A percentile compares a stretch with the other conserved stretches of the same genome.
Conservation (phyloP, 2,113 vertebrate genomes). For the Platysteira castanea region DNA sequence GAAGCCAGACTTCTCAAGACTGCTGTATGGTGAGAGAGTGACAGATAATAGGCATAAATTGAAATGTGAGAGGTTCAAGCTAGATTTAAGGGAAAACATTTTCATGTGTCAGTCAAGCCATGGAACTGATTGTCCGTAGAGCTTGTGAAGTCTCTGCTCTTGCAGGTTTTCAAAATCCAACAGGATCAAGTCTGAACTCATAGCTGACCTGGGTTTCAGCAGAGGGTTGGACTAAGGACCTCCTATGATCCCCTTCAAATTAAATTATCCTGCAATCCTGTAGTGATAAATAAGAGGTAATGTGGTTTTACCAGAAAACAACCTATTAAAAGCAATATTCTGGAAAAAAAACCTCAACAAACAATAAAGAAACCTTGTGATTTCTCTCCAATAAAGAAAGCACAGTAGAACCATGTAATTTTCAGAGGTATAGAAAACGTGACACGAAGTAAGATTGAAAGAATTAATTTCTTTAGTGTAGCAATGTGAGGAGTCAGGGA, state of each 20-base stretch:
- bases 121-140: not conserved
- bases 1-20: not conserved
- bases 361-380: not conserved
- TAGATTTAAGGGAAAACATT: not conserved
- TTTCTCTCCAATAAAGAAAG: not conserved
- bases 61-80: not conserved
- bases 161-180: not conserved
- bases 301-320: not conserved
- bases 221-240: not conserved
- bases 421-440: not conserved
- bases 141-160: not conserved
- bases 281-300: not conserved
- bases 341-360: not conserved
- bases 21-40: not conserved
- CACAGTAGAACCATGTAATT: not conserved
- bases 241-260: not conserved
- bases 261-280: not conserved
- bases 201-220: not conserved
- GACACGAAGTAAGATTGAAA: not conserved
- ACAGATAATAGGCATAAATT: not conserved
- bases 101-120: not conserved
- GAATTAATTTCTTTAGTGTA: not conserved
- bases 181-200: not conserved
- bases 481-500: not conserved
- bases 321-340: not conserved